Evolutionary conservation across 1,140 invertebrate species (phyloP).

Genomic region (Vollenhovia emeryi): DNA sequence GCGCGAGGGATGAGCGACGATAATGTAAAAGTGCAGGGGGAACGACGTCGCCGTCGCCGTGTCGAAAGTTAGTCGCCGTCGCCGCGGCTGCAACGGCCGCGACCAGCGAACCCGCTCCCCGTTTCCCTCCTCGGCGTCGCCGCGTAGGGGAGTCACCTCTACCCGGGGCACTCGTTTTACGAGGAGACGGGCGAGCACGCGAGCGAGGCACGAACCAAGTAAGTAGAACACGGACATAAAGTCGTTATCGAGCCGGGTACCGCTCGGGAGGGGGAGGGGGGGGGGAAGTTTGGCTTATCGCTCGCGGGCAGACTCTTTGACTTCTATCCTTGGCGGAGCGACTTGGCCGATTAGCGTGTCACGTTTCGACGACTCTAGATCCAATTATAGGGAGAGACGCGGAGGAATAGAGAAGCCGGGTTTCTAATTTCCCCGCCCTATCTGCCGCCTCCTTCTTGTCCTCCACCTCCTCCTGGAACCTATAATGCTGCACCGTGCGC

Average conservation of each 20-base stretch:
- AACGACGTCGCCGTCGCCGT: slow-evolving; percentile 27
- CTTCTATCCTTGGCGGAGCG: slow-evolving; percentile 61
- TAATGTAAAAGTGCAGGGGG: slow-evolving; percentile 52
- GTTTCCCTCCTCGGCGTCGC: no score
- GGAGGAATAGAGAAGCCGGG: slow-evolving; percentile 24
- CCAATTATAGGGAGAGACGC: slow-evolving; percentile 69
- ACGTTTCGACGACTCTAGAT: slow-evolving; percentile 61
- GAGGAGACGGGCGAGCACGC: slow-evolving; percentile 50
- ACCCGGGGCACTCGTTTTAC: slow-evolving; percentile 25
- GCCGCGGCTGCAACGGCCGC: slow-evolving; percentile 17
- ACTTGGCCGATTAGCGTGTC: slow-evolving; percentile 73
- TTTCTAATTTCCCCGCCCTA: slow-evolving; percentile 49
- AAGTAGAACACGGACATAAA: slow-evolving; percentile 57
- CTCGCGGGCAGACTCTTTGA: slow-evolving; percentile 67
- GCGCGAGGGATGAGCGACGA: slow-evolving; percentile 53
- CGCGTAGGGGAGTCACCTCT: background rate
- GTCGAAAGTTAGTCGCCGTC: slow-evolving; percentile 51
- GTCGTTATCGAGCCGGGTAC: slow-evolving; percentile 50
- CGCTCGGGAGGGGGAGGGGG: background rate
- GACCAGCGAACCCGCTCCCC: slow-evolving; percentile 24
- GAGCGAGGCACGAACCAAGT: slow-evolving; percentile 54
- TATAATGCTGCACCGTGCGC: slow-evolving; percentile 8
- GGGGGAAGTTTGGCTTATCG: slow-evolving; percentile 64
- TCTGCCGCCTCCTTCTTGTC: background rate
- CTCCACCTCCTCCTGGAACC: background rate